A percentile compares a stretch with the other conserved stretches of the same genome.
phyloP scores from a whole-genome alignment of 2,113 vertebrate genomes.

The Glareola pratincola region DNA sequence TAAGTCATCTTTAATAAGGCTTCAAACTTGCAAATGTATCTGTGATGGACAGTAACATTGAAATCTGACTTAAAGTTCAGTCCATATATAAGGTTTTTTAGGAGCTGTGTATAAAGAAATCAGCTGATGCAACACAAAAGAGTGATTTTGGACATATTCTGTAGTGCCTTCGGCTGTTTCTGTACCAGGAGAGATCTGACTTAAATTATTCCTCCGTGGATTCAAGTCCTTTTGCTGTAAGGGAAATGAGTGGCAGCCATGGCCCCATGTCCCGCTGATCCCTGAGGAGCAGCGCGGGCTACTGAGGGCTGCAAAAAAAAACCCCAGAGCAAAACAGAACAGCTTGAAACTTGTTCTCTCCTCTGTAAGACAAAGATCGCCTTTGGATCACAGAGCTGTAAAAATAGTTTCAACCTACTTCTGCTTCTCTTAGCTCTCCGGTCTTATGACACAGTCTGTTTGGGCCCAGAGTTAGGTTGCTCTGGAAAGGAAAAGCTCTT shows the following conservation, averaged over 20 bases:
- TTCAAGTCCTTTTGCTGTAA: neutral
- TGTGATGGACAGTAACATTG: neutral
- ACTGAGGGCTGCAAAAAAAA: neutral
- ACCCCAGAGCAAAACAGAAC: neutral
- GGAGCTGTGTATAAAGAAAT: neutral
- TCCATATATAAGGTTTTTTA: neutral
- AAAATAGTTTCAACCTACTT: conserved; percentile 54
- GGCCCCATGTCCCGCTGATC: neutral
- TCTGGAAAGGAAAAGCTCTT: neutral
- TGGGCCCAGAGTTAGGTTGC: neutral
- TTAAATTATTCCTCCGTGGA: neutral
- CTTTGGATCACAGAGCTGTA: neutral
- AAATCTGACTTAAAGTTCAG: neutral
- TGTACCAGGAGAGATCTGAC: neutral
- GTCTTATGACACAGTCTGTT: neutral
- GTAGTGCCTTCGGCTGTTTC: neutral
- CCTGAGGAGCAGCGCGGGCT: neutral
- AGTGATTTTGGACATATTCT: neutral
- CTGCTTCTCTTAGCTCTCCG: neutral
- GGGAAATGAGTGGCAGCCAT: neutral
- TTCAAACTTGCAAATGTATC: neutral
- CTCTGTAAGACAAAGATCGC: neutral
- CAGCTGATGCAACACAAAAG: neutral
- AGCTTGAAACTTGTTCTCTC: conserved; percentile 24
- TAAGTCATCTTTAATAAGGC: neutral